Percentiles rank a stretch among this genome's conserved stretches.
phyloP scores from a whole-genome alignment of 2,888 invertebrate genomes.

The Pristionchus mayeri region DNA sequence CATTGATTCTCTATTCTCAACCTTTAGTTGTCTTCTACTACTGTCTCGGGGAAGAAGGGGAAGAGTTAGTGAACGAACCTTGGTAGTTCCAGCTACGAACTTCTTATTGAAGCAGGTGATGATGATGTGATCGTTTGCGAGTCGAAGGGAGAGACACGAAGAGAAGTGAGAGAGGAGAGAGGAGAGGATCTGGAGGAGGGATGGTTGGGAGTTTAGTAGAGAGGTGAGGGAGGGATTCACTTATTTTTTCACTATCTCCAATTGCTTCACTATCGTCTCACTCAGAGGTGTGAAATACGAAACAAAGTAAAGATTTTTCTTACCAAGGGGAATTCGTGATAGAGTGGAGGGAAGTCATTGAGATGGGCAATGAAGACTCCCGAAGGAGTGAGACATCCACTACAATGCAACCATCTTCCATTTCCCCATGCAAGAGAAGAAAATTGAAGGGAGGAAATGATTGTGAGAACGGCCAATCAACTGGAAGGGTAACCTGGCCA shows the following conservation, averaged over 20 bases:
- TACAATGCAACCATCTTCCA: not conserved
- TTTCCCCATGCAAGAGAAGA: no score
- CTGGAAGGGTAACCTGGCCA: not conserved
- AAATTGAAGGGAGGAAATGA: no score
- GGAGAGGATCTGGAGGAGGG: not conserved
- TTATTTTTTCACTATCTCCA: no score
- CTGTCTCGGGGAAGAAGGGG: not conserved
- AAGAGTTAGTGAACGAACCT: not conserved
- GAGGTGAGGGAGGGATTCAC: no score
- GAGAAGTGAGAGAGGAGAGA: constrained; percentile 21
- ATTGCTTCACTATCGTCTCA: no score
- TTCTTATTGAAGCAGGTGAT: constrained; percentile 26
- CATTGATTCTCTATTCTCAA: no score
- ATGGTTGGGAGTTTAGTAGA: no score
- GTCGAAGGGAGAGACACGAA: constrained; percentile 43
- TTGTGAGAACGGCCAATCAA: no score
- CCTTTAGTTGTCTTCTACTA: no score
- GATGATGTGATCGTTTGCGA: not conserved
- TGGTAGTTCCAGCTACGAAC: not conserved
- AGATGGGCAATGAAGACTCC: constrained; percentile 4
- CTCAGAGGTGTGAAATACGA: no score
- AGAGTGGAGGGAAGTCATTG: not conserved
- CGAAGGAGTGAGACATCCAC: not conserved
- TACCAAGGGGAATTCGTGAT: not conserved
- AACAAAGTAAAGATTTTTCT: not conserved